phyloP scores from a whole-genome alignment of 2,797 vertebrate genomes.

The Megaceryle alcyon region DNA sequence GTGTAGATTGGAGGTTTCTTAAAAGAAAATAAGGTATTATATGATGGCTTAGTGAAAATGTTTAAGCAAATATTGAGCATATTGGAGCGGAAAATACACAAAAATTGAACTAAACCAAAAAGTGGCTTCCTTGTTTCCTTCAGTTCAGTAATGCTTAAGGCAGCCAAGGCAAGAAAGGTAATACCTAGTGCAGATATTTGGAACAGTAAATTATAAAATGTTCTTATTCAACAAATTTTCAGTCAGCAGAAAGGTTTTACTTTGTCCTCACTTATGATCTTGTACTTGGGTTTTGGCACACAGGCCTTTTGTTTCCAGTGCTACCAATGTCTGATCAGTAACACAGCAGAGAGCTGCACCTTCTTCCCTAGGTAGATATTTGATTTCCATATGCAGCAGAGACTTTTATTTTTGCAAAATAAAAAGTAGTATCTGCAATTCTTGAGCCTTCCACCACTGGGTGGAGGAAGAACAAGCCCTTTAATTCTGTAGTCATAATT shows the following conservation, averaged over 20 bases:
- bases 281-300: not conserved
- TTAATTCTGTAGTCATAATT: not conserved
- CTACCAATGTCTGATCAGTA: not conserved
- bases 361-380: not conserved
- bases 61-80: not conserved
- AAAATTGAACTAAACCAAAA: not conserved
- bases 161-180: not conserved
- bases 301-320: not conserved
- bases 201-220: not conserved
- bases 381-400: rapidly evolving
- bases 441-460: not conserved
- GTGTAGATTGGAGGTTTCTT: not conserved
- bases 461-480: not conserved
- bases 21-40: not conserved
- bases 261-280: not conserved
- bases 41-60: not conserved
- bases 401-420: not conserved
- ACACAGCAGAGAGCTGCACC: not conserved
- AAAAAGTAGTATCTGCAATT: not conserved
- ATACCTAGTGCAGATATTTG: not conserved
- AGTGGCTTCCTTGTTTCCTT: too few species aligned
- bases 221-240: not conserved
- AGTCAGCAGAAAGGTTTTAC: not conserved
- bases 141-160: not conserved
- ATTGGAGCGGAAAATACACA: not conserved